A percentile compares a stretch with the other conserved stretches of the same genome.
Conservation (phyloP, 2,113 vertebrate genomes). For the Plecturocebus donacophilus region DNA sequence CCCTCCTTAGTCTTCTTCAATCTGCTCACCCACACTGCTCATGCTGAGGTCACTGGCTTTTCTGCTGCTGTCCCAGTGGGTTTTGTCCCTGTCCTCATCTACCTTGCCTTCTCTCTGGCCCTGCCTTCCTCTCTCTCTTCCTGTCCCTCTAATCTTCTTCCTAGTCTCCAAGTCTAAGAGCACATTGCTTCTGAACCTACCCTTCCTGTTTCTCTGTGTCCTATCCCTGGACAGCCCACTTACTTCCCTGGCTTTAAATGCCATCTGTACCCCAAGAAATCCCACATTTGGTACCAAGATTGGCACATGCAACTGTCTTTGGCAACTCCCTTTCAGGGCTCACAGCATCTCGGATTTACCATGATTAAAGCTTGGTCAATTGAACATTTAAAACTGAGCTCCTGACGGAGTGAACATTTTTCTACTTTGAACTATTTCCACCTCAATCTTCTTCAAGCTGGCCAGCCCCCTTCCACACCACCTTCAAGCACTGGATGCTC, state of each 20-base stretch:
- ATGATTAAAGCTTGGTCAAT: not conserved
- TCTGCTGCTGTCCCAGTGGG: not conserved
- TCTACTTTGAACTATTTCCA: not conserved
- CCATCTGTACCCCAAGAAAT: not conserved
- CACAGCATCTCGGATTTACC: not conserved
- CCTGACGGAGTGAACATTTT: not conserved
- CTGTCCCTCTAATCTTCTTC: not conserved
- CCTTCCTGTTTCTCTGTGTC: not conserved
- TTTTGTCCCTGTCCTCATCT: not conserved
- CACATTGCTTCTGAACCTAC: not conserved
- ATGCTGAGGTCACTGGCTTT: not conserved
- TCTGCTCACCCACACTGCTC: not conserved
- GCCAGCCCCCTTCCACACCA: not conserved
- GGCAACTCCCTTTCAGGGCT: not conserved
- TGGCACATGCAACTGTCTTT: not conserved
- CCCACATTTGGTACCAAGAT: not conserved
- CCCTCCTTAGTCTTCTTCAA: not conserved
- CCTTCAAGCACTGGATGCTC: not conserved
- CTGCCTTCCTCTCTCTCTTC: not conserved
- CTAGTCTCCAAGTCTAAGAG: not conserved
- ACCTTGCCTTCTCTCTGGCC: not conserved
- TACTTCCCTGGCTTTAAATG: not conserved
- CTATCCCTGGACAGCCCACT: not conserved
- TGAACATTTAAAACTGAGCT: not conserved
- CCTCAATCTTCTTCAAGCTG: not conserved